These are phyloP conservation scores for Lepidotrigona ventralis DNA, from an alignment of 1,140 invertebrate species.

Conservation along the genomic window DNA sequence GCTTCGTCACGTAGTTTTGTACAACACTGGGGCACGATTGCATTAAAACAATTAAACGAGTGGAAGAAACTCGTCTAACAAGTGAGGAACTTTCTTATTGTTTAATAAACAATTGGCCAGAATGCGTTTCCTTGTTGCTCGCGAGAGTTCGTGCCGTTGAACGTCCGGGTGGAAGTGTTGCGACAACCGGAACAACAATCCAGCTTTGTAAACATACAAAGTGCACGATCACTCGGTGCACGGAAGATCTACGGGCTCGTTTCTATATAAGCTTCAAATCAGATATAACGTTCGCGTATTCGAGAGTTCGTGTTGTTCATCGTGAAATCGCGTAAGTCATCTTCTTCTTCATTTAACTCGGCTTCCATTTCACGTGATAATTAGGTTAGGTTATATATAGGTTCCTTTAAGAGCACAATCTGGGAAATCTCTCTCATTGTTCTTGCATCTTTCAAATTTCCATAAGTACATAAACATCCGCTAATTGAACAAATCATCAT, in stretches of 20 bases:
- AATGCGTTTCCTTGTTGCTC: slow-evolving; percentile 41
- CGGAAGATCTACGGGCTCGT: background rate
- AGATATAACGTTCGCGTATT: slow-evolving; percentile 47
- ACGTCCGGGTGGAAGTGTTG: slow-evolving; percentile 30
- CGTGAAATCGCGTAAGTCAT: slow-evolving; percentile 43
- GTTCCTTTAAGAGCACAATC: background rate
- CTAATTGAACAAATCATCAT: no score
- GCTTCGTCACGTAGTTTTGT: background rate
- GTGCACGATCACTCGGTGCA: background rate
- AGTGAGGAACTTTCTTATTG: background rate
- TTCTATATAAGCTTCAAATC: slow-evolving; percentile 48
- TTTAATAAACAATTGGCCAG: slow-evolving; percentile 33
- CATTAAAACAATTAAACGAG: background rate
- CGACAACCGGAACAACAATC: slow-evolving; percentile 33
- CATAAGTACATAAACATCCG: background rate
- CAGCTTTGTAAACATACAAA: slow-evolving; percentile 11
- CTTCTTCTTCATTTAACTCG: background rate
- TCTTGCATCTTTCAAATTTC: background rate
- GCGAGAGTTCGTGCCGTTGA: background rate
- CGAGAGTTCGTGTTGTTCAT: slow-evolving; percentile 1
- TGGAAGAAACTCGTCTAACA: background rate
- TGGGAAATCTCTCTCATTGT: background rate
- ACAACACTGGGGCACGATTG: background rate
- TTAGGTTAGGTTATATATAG: background rate
- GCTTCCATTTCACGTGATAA: background rate